These are phyloP conservation scores for Poecilia picta DNA, from an alignment of 2,797 vertebrate species.

Conservation along the genomic window DNA sequence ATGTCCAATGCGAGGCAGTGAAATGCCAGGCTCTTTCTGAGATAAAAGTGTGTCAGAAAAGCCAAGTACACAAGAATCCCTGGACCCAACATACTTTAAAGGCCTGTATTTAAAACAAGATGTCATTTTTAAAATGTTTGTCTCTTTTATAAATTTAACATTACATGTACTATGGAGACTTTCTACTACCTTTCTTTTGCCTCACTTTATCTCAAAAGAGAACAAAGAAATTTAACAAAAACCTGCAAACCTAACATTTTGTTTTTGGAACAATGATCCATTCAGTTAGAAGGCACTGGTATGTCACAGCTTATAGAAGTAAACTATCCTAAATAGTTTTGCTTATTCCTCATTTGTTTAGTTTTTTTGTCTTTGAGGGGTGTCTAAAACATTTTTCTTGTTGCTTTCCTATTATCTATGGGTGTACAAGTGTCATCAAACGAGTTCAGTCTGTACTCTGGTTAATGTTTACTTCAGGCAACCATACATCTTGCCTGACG, in stretches of 20 bases:
- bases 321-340: background rate
- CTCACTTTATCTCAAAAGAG: background rate
- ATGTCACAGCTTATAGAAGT: background rate
- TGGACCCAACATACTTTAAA: background rate
- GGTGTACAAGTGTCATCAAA: background rate
- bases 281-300: background rate
- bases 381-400: background rate
- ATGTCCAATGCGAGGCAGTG: slow-evolving; percentile 51
- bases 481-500: background rate
- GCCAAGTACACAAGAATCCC: background rate
- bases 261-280: background rate
- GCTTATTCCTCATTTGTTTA: background rate
- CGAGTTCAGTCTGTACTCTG: background rate
- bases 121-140: background rate
- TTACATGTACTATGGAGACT: background rate
- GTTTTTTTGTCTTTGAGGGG: background rate
- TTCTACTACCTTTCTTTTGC: background rate
- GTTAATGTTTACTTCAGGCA: background rate
- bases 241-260: background rate
- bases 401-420: background rate
- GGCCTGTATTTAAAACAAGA: background rate
- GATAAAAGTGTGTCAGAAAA: slow-evolving; percentile 26
- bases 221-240: background rate
- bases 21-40: slow-evolving; percentile 50
- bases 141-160: background rate